Conservation (phyloP, 2,888 invertebrate species). For the Nysson spinosus region DNA sequence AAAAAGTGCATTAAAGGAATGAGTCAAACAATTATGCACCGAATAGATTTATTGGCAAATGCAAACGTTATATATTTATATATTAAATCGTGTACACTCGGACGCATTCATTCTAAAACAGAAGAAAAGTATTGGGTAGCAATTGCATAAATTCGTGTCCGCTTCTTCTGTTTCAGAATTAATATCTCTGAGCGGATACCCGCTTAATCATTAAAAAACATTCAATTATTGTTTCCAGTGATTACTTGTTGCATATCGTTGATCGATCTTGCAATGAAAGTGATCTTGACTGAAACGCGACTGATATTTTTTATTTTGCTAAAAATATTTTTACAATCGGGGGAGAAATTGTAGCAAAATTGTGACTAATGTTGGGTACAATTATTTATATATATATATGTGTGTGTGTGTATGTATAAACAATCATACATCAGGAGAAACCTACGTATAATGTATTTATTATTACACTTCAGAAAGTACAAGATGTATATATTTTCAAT, state of each 20-base stretch:
- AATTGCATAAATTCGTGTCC: too few species aligned
- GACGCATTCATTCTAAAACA: too few species aligned
- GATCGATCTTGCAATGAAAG: constrained; percentile 31
- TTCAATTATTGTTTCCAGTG: constrained; percentile 20
- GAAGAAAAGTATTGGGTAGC: too few species aligned
- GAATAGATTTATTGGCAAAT: constrained; percentile 3
- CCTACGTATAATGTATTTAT: constrained; percentile 21
- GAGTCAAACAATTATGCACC: too few species aligned
- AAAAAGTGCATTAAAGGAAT: too few species aligned
- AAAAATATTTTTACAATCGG: constrained; percentile 34
- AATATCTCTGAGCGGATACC: too few species aligned
- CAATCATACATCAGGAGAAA: not conserved
- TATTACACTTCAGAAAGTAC: constrained; percentile 13
- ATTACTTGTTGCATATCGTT: constrained; percentile 30
- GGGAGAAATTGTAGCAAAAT: constrained; percentile 1
- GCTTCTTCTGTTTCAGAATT: too few species aligned
- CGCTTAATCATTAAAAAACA: too few species aligned
- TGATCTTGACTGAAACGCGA: constrained; percentile 33
- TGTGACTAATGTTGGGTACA: constrained; percentile 16
- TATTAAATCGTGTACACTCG: too few species aligned
- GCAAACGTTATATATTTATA: too few species aligned
- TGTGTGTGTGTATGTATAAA: too few species aligned
- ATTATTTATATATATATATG: too few species aligned
- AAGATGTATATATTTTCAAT: constrained; percentile 18
- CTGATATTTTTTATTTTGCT: constrained; percentile 45